phyloP scores from a whole-genome alignment of 1,140 invertebrate species.

The Drosophila funebris region DNA sequence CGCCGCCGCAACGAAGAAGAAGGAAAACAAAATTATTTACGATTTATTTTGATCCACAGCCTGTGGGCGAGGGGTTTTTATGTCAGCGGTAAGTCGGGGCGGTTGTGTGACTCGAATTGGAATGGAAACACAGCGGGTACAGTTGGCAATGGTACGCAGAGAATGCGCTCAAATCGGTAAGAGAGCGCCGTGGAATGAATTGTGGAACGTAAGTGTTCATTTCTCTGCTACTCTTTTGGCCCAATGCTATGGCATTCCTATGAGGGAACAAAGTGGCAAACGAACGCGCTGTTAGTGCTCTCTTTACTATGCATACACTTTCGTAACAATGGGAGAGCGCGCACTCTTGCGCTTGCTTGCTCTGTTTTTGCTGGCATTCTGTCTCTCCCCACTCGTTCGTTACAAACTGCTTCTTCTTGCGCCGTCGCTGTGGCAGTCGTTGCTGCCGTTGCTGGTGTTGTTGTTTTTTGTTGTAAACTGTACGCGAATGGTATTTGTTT shows the following conservation, averaged over 20 bases:
- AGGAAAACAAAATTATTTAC: slow-evolving; percentile 78
- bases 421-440: slow-evolving; percentile 18
- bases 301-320: slow-evolving; percentile 69
- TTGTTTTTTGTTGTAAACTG: slow-evolving; percentile 47
- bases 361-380: slow-evolving; percentile 70
- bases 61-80: slow-evolving; percentile 49
- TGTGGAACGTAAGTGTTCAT: slow-evolving; percentile 67
- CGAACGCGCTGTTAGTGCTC: slow-evolving; percentile 14
- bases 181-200: slow-evolving; percentile 45
- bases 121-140: slow-evolving; percentile 60
- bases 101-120: slow-evolving; percentile 34
- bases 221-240: slow-evolving; percentile 30
- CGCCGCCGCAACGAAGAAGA: slow-evolving; percentile 33
- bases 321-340: slow-evolving; percentile 54
- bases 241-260: slow-evolving; percentile 38
- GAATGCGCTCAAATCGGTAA: slow-evolving; percentile 27
- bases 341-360: slow-evolving; percentile 24
- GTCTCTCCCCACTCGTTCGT: slow-evolving; percentile 76
- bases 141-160: slow-evolving; percentile 69
- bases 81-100: slow-evolving; percentile 69
- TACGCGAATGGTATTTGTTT: slow-evolving; percentile 46
- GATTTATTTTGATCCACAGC: slow-evolving; percentile 76
- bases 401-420: slow-evolving; percentile 79
- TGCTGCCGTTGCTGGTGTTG: slow-evolving; percentile 17
- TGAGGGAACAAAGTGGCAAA: slow-evolving; percentile 20